These are phyloP conservation scores for Protobothrops flavoviridis DNA, from an alignment of 2,113 vertebrate species.

Conservation along the genomic window DNA sequence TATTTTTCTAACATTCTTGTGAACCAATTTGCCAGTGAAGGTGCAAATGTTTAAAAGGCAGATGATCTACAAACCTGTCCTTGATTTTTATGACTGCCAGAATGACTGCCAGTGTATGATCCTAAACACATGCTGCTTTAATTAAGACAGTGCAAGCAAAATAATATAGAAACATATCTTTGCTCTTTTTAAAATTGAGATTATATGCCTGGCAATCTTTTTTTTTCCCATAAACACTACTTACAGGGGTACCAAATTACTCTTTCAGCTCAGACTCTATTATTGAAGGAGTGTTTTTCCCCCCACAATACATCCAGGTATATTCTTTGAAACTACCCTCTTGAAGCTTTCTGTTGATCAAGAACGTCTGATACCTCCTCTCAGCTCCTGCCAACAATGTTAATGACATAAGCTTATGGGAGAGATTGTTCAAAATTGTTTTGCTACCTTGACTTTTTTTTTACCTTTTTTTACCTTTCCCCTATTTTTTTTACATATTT, in stretches of 20 bases:
- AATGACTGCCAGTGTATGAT: neutral
- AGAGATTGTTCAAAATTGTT: neutral
- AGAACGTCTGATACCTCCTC: neutral
- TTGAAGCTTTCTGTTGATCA: accelerated
- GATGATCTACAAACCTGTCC: neutral
- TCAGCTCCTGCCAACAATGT: neutral
- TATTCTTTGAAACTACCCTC: neutral
- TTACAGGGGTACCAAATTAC: neutral
- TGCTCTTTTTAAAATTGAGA: neutral
- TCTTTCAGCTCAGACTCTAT: neutral
- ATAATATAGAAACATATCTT: neutral
- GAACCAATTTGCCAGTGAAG: neutral
- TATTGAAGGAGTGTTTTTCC: neutral
- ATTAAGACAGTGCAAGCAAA: accelerated
- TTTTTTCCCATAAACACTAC: conserved; percentile 9
- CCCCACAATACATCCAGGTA: neutral
- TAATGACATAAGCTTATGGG: neutral
- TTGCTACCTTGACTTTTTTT: neutral
- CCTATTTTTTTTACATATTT: neutral
- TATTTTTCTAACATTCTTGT: neutral
- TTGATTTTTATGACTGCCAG: conserved; percentile 20
- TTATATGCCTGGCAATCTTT: neutral
- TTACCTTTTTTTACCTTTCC: neutral
- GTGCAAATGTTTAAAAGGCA: neutral
- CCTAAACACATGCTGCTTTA: neutral